Base-by-base conservation (phyloP, 2,888 invertebrate species). In the Mellilla xanthometata region DNA sequence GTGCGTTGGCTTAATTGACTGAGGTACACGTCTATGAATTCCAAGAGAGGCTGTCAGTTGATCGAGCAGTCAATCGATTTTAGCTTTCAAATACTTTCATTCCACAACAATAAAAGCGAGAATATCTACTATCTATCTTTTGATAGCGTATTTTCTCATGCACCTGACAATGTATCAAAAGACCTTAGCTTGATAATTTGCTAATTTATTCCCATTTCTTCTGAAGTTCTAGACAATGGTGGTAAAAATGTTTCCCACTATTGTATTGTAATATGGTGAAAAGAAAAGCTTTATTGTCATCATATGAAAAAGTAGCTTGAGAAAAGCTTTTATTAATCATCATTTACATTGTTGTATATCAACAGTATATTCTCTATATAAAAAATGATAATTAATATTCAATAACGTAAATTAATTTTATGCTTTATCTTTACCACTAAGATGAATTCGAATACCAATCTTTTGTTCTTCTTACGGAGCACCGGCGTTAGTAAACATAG, bases 401-500 rank as follows among this genome's bases (percentile, higher is more conserved):
- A n/a, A n/a, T n/a, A n/a, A n/a, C n/a, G n/a, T n/a, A n/a, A n/a
- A 1, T 34, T 24, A 2, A 5, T 19, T 19, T 19, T 19, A 6
- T 6, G 3, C 15, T 19, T 12, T n/a, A 35, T 26, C 7, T 7
- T 26, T 26, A 13, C 15, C 35, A 35, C 6, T 32, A 1, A 9
- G 26, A 26, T 4, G 26, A 15, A 26, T 13, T 2, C 0, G 24
- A 15, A 3, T 10, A 19, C 19, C 10, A n/a, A 24, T n/a, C 2
- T n/a, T 7, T 4, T 19, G 6, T 19, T 19, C 19, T 3, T 19
- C 19, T 19, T 19, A 0, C 8, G 7, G 35, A 28, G 13, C 29
- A n/a, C n/a, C n/a, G 29, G 43, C 30, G 56, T 61, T 62, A 64
- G 65, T 72, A 71, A 76, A 75, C 69, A 68, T 54, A 69, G 63